Conservation (phyloP, 2,888 invertebrate genomes). For the Lottia gigantea region DNA sequence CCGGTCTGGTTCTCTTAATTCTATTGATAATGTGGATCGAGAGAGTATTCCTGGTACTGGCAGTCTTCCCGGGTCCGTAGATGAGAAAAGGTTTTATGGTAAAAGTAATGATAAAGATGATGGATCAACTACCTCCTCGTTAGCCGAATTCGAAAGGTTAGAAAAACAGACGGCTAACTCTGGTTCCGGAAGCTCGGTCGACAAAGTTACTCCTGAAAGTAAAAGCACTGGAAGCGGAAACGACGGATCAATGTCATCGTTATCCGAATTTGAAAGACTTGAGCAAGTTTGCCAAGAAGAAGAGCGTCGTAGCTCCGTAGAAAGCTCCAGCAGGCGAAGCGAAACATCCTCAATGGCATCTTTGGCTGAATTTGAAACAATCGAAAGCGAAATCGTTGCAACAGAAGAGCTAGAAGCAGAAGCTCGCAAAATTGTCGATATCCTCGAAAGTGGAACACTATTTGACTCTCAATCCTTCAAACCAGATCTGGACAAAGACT, state of each 20-base stretch:
- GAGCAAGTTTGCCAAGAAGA: slow-evolving; percentile 76
- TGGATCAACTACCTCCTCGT: slow-evolving; percentile 84
- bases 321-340: slow-evolving; percentile 52
- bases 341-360: slow-evolving; percentile 63
- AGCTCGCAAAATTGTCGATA: slow-evolving; percentile 65
- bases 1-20: slow-evolving; percentile 47
- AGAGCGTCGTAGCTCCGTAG: slow-evolving; percentile 65
- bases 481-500: slow-evolving; percentile 50
- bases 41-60: slow-evolving; percentile 75
- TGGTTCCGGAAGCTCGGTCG: slow-evolving; percentile 86
- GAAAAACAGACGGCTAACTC: slow-evolving; percentile 78
- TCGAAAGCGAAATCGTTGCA: slow-evolving; percentile 59
- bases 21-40: slow-evolving; percentile 46
- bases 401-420: slow-evolving; percentile 65
- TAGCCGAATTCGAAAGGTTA: slow-evolving; percentile 93
- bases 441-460: slow-evolving; percentile 63
- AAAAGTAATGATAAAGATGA: slow-evolving; percentile 87
- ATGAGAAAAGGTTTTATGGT: slow-evolving; percentile 55
- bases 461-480: slow-evolving; percentile 36
- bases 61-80: slow-evolving; percentile 54
- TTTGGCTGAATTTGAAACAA: slow-evolving; percentile 63
- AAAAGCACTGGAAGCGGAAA: slow-evolving; percentile 56
- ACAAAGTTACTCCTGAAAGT: slow-evolving; percentile 64
- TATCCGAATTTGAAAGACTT: slow-evolving; percentile 92
- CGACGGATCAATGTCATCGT: slow-evolving; percentile 72